These are phyloP conservation scores for Orgyia antiqua DNA, from an alignment of 2,888 invertebrate species.

Conservation along the genomic window DNA sequence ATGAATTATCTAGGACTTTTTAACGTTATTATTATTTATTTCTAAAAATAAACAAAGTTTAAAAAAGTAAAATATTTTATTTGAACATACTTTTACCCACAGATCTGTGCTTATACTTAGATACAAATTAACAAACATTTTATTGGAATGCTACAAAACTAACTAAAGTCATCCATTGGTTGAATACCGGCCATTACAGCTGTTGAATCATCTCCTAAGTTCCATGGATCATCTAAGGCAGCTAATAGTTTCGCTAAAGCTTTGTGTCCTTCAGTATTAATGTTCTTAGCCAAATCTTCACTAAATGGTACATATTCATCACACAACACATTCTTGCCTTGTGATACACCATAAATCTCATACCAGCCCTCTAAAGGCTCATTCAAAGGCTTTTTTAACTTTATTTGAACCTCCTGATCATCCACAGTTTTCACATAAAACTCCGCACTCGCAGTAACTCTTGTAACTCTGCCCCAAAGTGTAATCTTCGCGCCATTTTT, in stretches of 20 bases:
- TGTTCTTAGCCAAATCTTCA: constrained; percentile 53
- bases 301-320: constrained; percentile 65
- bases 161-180: constrained; percentile 60
- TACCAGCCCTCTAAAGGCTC: constrained; percentile 72
- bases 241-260: constrained; percentile 54
- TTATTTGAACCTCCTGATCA: constrained; percentile 65
- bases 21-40: too few species aligned
- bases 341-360: constrained; percentile 64
- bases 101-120: too few species aligned
- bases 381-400: constrained; percentile 50
- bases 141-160: too few species aligned
- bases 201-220: constrained; percentile 52
- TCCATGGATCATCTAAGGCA: constrained; percentile 71
- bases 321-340: constrained; percentile 63
- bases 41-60: too few species aligned
- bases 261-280: constrained; percentile 66
- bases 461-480: constrained; percentile 68
- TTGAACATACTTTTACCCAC: too few species aligned
- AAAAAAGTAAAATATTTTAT: too few species aligned
- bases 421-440: constrained; percentile 68
- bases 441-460: constrained; percentile 62
- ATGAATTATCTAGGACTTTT: too few species aligned
- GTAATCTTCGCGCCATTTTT: constrained; percentile 68
- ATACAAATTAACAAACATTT: too few species aligned
- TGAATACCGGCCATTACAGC: constrained; percentile 42